These are phyloP conservation scores for Chrysopa pallens DNA, from an alignment of 1,140 invertebrate genomes.

Conservation along the genomic window DNA sequence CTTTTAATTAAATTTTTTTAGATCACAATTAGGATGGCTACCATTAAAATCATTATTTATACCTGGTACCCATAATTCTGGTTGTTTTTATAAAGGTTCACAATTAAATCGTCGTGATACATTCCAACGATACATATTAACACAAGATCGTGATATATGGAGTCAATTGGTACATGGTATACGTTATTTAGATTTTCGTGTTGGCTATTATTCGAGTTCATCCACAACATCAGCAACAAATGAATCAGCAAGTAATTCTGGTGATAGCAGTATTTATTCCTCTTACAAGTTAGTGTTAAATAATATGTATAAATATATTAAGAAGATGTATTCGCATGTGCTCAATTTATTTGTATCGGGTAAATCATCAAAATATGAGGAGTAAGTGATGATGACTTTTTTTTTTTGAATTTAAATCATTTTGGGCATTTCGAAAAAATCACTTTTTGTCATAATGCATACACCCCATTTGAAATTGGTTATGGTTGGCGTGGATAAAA, in stretches of 20 bases:
- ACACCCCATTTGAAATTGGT: background rate
- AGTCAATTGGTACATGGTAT: conserved; percentile 62
- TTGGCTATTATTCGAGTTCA: conserved; percentile 34
- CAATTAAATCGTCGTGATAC: conserved; percentile 19
- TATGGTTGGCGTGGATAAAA: too few species aligned
- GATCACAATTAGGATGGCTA: conserved; percentile 28
- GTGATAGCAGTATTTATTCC: conserved; percentile 8
- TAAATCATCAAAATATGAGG: conserved; percentile 9
- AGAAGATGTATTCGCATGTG: conserved; percentile 28
- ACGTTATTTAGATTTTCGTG: conserved; percentile 59
- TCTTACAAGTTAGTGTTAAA: conserved; percentile 30
- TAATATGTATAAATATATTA: conserved; percentile 33
- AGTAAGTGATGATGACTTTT: conserved; percentile 5
- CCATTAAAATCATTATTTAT: conserved; percentile 37
- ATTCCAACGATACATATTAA: conserved; percentile 30
- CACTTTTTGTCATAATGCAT: conserved; percentile 6
- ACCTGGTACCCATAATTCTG: conserved; percentile 53
- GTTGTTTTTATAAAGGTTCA: conserved; percentile 30
- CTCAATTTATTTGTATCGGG: conserved; percentile 13
- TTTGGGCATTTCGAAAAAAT: too few species aligned
- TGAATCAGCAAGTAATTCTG: too few species aligned
- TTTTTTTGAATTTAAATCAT: too few species aligned
- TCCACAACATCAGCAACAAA: too few species aligned
- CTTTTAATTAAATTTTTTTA: conserved; percentile 9
- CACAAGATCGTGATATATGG: conserved; percentile 62